Percentiles rank a stretch among this genome's conserved stretches.
Evolutionary conservation across 2,113 vertebrate species (phyloP).

Genomic region (Albula glossodonta): DNA sequence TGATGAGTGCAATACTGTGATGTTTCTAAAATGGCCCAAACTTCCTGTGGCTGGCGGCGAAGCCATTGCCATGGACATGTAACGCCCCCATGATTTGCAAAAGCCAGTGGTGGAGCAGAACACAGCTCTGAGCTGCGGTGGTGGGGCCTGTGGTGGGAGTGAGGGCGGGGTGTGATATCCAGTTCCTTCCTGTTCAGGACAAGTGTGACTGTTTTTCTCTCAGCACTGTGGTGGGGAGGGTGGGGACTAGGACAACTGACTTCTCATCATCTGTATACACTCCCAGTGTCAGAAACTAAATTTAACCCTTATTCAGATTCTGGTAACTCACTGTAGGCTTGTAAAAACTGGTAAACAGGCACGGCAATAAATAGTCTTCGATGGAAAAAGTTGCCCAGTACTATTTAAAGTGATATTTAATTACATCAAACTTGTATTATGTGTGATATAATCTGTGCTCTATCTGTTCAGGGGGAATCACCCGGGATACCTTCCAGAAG

Average conservation of each 20-base stretch:
- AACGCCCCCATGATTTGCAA: background rate
- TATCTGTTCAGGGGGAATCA: conserved; percentile 69
- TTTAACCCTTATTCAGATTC: background rate
- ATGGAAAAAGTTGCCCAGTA: too few relatives aligned
- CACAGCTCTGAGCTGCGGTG: background rate
- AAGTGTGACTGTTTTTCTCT: background rate
- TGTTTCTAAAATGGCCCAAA: too few relatives aligned
- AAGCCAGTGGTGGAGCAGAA: background rate
- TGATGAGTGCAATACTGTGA: too few relatives aligned
- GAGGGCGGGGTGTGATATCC: background rate
- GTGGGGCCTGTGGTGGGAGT: background rate
- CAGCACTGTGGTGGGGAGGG: background rate
- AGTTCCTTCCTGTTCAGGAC: background rate
- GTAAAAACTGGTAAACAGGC: too few relatives aligned
- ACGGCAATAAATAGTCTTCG: too few relatives aligned
- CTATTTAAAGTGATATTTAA: background rate
- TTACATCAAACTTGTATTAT: too few relatives aligned
- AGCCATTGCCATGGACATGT: background rate
- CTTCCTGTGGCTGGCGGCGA: background rate
- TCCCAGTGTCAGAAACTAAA: background rate
- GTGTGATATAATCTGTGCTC: background rate
- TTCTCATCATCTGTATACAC: background rate
- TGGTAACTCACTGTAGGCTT: too few relatives aligned
- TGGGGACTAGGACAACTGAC: background rate
- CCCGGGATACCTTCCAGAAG: conserved; percentile 77